Percentiles rank a stretch among this genome's conserved stretches.
These are phyloP conservation scores for Cheirogaleus medius DNA, from an alignment of 2,113 vertebrate species.

Conservation along the genomic window DNA sequence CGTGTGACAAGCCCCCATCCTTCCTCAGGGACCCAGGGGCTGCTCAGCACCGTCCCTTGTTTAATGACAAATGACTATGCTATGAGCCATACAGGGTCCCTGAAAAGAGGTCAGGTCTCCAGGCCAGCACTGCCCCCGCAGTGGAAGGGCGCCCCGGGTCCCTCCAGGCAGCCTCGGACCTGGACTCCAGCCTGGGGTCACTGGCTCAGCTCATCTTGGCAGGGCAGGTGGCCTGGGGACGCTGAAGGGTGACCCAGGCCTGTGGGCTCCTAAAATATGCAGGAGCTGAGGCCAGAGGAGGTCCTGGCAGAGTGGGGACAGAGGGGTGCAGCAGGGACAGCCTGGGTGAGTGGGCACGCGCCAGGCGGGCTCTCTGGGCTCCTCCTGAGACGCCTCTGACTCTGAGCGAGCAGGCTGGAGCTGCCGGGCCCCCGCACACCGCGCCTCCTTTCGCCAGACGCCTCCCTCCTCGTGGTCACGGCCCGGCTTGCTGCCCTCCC, in stretches of 20 bases:
- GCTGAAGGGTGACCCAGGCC: neutral
- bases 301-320: neutral
- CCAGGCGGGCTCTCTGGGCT: neutral
- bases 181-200: neutral
- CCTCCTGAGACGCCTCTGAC: neutral
- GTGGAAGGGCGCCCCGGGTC: neutral
- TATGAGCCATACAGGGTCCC: neutral
- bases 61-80: neutral
- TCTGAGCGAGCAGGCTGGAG: too few species aligned
- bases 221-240: neutral
- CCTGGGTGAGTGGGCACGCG: neutral
- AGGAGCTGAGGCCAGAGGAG: neutral
- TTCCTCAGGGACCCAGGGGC: neutral
- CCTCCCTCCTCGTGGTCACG: neutral
- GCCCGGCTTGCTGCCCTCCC: neutral
- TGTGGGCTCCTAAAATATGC: neutral
- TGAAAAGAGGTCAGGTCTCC: neutral
- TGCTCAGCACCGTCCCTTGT: too few species aligned
- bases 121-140: neutral
- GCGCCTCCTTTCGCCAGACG: neutral
- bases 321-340: neutral
- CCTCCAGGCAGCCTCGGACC: neutral
- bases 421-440: neutral
- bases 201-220: neutral
- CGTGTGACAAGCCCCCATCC: neutral